phyloP scores from a whole-genome alignment of 1,140 invertebrate species.

The Physella acuta region DNA sequence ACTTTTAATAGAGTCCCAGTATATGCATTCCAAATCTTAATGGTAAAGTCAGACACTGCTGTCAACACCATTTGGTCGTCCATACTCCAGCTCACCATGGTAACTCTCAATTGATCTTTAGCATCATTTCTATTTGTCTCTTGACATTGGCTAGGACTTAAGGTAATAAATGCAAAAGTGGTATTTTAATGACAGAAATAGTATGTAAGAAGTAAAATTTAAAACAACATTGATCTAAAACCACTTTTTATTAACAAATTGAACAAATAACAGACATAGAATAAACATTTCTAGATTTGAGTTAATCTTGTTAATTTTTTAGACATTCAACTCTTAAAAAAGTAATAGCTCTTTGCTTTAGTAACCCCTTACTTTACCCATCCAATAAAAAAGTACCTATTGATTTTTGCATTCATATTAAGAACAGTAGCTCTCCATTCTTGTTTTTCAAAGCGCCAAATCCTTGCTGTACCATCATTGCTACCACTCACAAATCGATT shows the following conservation, averaged over 20 bases:
- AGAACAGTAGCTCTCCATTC: conserved; percentile 82
- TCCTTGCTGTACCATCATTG: conserved; percentile 91
- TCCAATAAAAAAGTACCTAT: too few species aligned
- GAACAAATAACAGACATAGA: too few species aligned
- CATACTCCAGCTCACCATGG: conserved; percentile 93
- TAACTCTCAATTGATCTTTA: conserved; percentile 76
- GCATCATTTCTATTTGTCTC: conserved; percentile 10
- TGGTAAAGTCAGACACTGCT: conserved; percentile 72
- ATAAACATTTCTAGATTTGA: too few species aligned
- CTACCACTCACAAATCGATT: conserved; percentile 89
- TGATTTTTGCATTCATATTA: conserved; percentile 60
- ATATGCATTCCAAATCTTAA: conserved; percentile 86
- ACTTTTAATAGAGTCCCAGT: conserved; percentile 59
- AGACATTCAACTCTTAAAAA: too few species aligned
- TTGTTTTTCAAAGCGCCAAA: conserved; percentile 89
- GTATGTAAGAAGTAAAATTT: too few species aligned
- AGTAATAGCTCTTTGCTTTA: too few species aligned
- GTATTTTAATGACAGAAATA: too few species aligned
- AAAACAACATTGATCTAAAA: too few species aligned
- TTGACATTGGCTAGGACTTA: neutral
- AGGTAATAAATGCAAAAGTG: too few species aligned
- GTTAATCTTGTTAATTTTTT: too few species aligned
- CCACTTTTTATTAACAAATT: too few species aligned
- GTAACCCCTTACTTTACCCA: too few species aligned
- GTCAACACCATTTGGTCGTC: conserved; percentile 88